Base-by-base conservation (phyloP, 2,888 invertebrate species). In the Ceratothoa steindachneri region DNA sequence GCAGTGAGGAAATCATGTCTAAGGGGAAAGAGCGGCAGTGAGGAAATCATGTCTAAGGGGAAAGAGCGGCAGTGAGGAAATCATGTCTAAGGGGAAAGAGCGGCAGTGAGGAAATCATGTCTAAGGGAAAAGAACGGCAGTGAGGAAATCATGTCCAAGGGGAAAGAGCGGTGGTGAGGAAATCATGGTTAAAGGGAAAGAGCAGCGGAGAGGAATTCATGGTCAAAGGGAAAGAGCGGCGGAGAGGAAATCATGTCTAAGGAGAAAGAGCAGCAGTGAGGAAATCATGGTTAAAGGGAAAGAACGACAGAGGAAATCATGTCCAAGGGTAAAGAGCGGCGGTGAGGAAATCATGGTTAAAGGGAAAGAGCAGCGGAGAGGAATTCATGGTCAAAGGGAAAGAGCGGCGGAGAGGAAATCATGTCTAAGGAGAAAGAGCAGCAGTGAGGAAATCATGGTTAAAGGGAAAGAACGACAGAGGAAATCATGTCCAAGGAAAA, bases 41-140 rank as follows among this genome's bases (percentile, higher is more conserved):
- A 15, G 55, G 24, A 19, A 22, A 19, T 15, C 12, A 55, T 5
- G 41, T 5, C 5, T 7, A 15, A 19, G 19, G 24, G 55, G 55
- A 55, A 22, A 22, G 24, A 55, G 24, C 5, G 55, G 19, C 12
- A 22, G 15, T 15, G 55, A 15, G 15, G 41, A 41, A 15, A 15
- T 93, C 89, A 97, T 91, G 82, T 97, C 97, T 82, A 89, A 83
- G 81, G n/a, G n/a, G 41, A 41, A 41, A 41, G 15, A 15, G 41
- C 15, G 41, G 41, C 5, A 9, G 5, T 41, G 15, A 41, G 41
- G 15, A 15, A 15, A 41, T 41, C 7, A 41, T 41, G 41, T 41
- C 5, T 5, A 41, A 9, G 41, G 41, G 41, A 41, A 9, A 41
- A 41, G 15, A 41, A 41, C 41, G 5, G 5, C 41, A 9, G 5